Evolutionary conservation across 2,113 vertebrate species (phyloP).

Genomic region (Datnioides undecimradiatus): DNA sequence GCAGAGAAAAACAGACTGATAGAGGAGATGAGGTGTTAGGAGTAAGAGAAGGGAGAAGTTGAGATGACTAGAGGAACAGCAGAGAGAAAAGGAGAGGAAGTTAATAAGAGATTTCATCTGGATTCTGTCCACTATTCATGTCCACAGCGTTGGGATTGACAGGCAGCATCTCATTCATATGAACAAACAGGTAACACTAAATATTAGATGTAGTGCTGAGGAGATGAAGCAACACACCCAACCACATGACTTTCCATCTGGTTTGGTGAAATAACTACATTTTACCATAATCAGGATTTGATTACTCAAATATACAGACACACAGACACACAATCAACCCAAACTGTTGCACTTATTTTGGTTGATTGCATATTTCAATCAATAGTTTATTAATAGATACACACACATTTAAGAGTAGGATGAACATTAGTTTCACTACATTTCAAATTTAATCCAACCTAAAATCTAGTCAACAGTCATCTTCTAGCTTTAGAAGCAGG

Average conservation of each 20-base stretch:
- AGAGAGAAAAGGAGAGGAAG: conserved; percentile 20
- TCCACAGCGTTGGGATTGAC: conserved; percentile 36
- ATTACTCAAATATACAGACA: conserved; percentile 17
- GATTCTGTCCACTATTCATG: conserved; percentile 57
- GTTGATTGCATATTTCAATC: not conserved
- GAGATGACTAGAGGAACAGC: conserved; percentile 13
- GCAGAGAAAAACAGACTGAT: conserved; percentile 34
- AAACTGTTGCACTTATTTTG: conserved; percentile 7
- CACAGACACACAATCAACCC: not conserved
- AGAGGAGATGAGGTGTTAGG: conserved; percentile 10
- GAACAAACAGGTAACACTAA: conserved; percentile 40
- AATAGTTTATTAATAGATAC: not conserved
- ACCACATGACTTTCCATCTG: conserved; percentile 15
- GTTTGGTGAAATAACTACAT: not conserved
- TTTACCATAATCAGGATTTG: conserved; percentile 12
- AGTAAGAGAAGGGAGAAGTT: not conserved
- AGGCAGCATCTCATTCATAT: conserved; percentile 50
- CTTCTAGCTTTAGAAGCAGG: not conserved
- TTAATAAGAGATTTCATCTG: conserved; percentile 66
- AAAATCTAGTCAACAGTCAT: not conserved
- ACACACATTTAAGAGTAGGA: not conserved
- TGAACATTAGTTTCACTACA: not conserved
- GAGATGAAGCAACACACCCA: conserved; percentile 26
- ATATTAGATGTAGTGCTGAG: conserved; percentile 50
- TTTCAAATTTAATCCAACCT: not conserved